Evolutionary conservation across 2,113 vertebrate species (phyloP).

Genomic region (Callochromis pleurospilus): DNA sequence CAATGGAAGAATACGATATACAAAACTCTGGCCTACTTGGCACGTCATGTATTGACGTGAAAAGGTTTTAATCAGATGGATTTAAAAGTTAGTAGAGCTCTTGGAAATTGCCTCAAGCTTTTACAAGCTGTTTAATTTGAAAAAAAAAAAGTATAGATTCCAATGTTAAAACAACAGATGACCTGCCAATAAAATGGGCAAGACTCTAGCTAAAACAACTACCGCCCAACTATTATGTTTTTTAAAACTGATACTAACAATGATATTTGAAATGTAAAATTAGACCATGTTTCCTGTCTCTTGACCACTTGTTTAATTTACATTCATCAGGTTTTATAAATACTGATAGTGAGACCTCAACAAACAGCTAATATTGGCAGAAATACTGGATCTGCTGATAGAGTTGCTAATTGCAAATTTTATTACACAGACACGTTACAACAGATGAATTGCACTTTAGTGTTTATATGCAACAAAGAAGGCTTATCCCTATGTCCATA

Average conservation of each 20-base stretch:
- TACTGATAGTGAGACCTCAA: background rate
- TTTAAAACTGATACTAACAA: background rate
- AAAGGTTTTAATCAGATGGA: background rate
- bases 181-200: background rate
- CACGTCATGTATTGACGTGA: background rate
- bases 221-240: background rate
- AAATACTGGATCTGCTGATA: background rate
- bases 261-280: background rate
- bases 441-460: background rate
- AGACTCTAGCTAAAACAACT: background rate
- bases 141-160: background rate
- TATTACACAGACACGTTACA: background rate
- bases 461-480: background rate
- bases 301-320: background rate
- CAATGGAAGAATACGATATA: background rate
- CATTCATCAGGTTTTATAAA: background rate
- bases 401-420: background rate
- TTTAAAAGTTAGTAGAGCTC: background rate
- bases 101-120: background rate
- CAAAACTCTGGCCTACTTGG: background rate
- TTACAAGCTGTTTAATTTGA: background rate
- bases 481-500: background rate
- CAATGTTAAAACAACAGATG: background rate
- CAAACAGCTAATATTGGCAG: background rate
- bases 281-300: background rate